phyloP scores from a whole-genome alignment of 2,797 vertebrate genomes.

The Dromococcyx pavoninus region DNA sequence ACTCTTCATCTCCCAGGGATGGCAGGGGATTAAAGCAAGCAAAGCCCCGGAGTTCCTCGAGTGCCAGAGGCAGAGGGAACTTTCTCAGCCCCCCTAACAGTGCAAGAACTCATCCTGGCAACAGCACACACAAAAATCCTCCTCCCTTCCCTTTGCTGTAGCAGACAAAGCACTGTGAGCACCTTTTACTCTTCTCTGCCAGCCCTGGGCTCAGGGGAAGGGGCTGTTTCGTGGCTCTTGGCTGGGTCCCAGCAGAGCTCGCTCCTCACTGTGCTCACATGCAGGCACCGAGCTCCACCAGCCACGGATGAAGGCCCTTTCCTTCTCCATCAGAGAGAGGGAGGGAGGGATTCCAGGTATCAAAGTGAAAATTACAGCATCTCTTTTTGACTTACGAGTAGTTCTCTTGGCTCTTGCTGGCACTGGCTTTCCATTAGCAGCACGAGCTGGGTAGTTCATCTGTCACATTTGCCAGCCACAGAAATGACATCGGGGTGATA shows the following conservation, averaged over 20 bases:
- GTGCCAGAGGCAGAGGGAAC: not conserved
- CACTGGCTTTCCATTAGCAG: not conserved
- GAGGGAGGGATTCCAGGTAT: not conserved
- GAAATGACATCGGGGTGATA: not conserved
- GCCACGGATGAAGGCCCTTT: not conserved
- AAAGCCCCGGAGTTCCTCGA: not conserved
- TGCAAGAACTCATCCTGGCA: not conserved
- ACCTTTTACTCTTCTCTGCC: not conserved
- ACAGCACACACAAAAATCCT: not conserved
- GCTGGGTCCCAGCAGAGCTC: not conserved
- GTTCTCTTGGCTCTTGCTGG: not conserved
- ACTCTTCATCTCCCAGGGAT: not conserved
- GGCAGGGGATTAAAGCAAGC: not conserved
- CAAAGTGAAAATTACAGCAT: not conserved
- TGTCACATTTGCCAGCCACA: not conserved
- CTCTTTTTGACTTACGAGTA: not conserved
- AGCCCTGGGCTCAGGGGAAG: not conserved
- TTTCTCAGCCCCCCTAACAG: not conserved
- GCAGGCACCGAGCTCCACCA: fast-evolving
- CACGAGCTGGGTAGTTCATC: not conserved
- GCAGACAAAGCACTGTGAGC: not conserved
- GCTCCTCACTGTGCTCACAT: not conserved
- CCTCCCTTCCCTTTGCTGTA: not conserved
- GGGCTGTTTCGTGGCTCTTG: not conserved
- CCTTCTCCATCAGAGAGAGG: not conserved